Percentiles rank a stretch among this genome's conserved stretches.
Conservation (phyloP, 2,113 vertebrate genomes). For the Syngnathus floridae region DNA sequence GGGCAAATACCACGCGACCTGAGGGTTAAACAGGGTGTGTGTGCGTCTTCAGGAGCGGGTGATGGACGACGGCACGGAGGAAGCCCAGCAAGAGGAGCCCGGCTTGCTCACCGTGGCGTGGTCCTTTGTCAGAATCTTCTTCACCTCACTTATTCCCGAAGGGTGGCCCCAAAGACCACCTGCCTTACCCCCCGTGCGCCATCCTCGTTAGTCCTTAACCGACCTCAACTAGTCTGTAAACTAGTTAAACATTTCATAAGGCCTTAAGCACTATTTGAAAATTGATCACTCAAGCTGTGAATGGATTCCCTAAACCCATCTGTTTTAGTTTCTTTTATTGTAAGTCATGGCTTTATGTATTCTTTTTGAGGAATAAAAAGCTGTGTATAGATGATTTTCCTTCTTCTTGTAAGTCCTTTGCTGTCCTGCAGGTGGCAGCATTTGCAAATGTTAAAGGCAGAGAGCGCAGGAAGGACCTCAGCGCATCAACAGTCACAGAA, state of each 20-base stretch:
- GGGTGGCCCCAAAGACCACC: conserved; percentile 75
- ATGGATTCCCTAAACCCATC: background rate
- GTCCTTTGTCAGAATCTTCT: conserved; percentile 94
- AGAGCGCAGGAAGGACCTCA: background rate
- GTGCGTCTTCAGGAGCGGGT: conserved; percentile 78
- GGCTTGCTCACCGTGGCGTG: conserved; percentile 83
- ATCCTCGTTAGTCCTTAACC: background rate
- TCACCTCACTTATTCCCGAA: conserved; percentile 94
- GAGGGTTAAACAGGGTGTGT: background rate
- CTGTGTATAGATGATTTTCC: conserved; percentile 26
- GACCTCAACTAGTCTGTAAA: background rate
- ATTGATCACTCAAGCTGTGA: background rate
- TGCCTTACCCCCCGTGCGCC: background rate
- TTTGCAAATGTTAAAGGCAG: background rate
- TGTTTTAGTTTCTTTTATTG: too few relatives aligned
- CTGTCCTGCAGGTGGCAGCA: conserved; percentile 41
- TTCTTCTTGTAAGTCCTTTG: conserved; percentile 7
- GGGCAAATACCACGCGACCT: background rate
- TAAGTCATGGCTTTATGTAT: conserved; percentile 42
- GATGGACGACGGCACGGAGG: conserved; percentile 92
- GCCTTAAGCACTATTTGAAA: background rate
- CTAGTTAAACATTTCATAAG: background rate
- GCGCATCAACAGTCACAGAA: background rate
- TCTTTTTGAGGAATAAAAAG: conserved; percentile 62
- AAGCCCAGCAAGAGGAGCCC: conserved; percentile 74